Evolutionary conservation across 2,113 vertebrate genomes (phyloP), one percentile per base, ranked within the genome.

Genomic region (Vidua macroura): DNA sequence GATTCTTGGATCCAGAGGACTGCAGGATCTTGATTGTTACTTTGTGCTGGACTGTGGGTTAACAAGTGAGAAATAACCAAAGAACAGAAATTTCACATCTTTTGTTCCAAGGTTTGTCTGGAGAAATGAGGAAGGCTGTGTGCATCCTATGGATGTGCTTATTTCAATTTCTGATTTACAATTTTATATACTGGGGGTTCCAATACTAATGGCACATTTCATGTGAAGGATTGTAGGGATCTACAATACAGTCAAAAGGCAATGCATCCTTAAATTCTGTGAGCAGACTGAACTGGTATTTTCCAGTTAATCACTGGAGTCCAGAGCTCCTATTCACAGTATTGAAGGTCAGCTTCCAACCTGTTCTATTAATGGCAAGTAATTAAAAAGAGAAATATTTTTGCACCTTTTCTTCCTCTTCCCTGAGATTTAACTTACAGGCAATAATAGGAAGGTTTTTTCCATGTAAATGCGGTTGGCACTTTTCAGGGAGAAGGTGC

Each of bases 391-490:
- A 19, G 5, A 72, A 68, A 28, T 62, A 14, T 41, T 82, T 93
- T 90, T 75, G 1, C 25, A 39, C 16, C 9, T 75, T 83, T 58
- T 76, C 28, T 67, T 79, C 27, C 67, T 56, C 3, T 6, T 92
- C 10, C 63, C 8, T n/a, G 48, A 83, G 6, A 23, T 69, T 66
- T 82, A 58, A 93, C 97, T 97, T 95, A 98, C 97, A 14, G 77
- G 76, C 44, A 91, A 6, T 90, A 98, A 92, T 8, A 55, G 18
- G 14, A 92, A 96, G 3, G 30, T 96, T 89, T 97, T 96, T 70
- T 98, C 97, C 10, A 75, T 23, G 0, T 96, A 98, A n/a, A 98
- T 51, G 37, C 95, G 78, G 3, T 97, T 98, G 83, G 97, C 98
- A 49, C 46, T 93, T 92, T 69, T 97, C 83, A 98, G 95, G 0